Evolutionary conservation across 2,113 vertebrate species (phyloP), one percentile per base, ranked within the genome.

Genomic region (Apodemus speciosus): DNA sequence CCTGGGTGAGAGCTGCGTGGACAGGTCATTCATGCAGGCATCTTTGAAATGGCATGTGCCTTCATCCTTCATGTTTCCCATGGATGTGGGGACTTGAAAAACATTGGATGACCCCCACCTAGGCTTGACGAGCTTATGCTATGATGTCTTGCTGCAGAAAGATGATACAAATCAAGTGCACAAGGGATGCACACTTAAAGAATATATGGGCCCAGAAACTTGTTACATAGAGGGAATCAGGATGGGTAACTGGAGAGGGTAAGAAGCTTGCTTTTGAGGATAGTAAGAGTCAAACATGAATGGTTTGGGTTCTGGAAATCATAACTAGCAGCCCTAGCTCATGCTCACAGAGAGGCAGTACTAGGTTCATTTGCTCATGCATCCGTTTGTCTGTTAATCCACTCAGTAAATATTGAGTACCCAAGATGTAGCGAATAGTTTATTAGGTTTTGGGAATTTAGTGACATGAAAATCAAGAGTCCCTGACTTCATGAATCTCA

Each of bases 371-470:
- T 62, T 64, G 32, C 88, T 72, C 40, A 56, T 43, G 1, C 51
- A 18, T 58, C 58, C 38, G 4, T 64, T 84, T 95, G 84, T 68
- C 35, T 80, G 86, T 46, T 73, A 90, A 71, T 43, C 20, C 18
- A 13, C 38, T 91, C 10, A 30, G 32, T 77, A 88, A 95, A 66
- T 89, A 94, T 53, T 56, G 38, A 93, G 75, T 9, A 56, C 23
- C 6, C 2, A 1, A 75, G 56, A 62, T 76, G 6, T 89, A 43
- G 16, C 43, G 35, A 35, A n/a, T 64, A 9, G 56, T 51, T 56
- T 83, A 43, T 58, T 68, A 76, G 58, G 20, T 64, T 77, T 38
- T 72, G 60, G 71, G 77, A 90, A 81, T 90, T 60, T 35, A 73
- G 10, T 35, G 32, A 49, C 66, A 23, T 76, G 18, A 25, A 75